phyloP scores from a whole-genome alignment of 2,888 invertebrate species.

The Epirrhoe alternata region DNA sequence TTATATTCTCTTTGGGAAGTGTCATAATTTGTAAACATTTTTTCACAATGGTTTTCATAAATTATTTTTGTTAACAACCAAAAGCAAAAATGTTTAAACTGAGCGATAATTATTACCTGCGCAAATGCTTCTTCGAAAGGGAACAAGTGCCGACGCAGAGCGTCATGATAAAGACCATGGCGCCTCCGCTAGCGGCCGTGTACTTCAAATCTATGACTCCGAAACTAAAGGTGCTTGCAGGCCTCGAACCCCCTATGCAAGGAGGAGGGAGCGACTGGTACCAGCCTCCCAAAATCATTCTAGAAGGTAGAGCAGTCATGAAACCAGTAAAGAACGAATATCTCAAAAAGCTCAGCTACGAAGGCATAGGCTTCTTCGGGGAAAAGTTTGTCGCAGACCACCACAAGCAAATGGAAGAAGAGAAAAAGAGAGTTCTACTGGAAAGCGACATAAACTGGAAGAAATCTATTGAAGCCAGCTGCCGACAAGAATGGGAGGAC shows the following conservation, averaged over 20 bases:
- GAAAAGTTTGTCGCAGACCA: slow-evolving; percentile 55
- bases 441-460: slow-evolving; percentile 66
- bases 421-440: slow-evolving; percentile 52
- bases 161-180: slow-evolving; percentile 69
- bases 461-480: slow-evolving; percentile 48
- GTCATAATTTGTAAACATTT: slow-evolving; percentile 29
- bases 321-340: slow-evolving; percentile 63
- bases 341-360: slow-evolving; percentile 60
- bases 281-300: slow-evolving; percentile 65
- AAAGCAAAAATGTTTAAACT: slow-evolving; percentile 52
- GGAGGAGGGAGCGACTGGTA: slow-evolving; percentile 75
- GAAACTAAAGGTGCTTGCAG: slow-evolving; percentile 67
- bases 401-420: slow-evolving; percentile 53
- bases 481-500: slow-evolving; percentile 53
- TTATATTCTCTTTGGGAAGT: slow-evolving; percentile 8
- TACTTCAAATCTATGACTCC: slow-evolving; percentile 74
- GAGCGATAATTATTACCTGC: slow-evolving; percentile 67
- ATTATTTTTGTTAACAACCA: slow-evolving; percentile 16
- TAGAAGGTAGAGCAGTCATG: slow-evolving; percentile 62
- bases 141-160: slow-evolving; percentile 74
- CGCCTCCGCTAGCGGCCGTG: slow-evolving; percentile 64
- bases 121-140: slow-evolving; percentile 67
- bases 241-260: slow-evolving; percentile 70
- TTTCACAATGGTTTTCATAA: slow-evolving; percentile 11
- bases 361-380: slow-evolving; percentile 62